Evolutionary conservation across 2,888 invertebrate genomes (phyloP), one percentile per base, ranked within the genome.

Genomic region (Pyrocoelia pectoralis): DNA sequence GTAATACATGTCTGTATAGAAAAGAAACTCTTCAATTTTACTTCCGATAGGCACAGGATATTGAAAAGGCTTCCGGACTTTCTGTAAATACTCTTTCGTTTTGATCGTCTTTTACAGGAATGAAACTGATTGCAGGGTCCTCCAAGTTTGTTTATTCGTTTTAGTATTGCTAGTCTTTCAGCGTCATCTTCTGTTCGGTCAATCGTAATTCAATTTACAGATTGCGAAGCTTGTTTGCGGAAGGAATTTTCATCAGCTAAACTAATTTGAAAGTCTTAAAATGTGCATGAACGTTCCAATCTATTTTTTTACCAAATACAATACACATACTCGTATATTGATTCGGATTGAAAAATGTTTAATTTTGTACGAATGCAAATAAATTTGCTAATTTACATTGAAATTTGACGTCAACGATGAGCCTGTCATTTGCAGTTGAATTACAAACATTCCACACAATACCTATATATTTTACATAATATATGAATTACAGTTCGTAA

Each of bases 191-290:
- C 49, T 64, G 63, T 64, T 51, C 56, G 59, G 55, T 40, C 52
- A 65, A 66, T 68, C 43, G 67, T 71, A 70, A 72, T 72, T 72
- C 67, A 67, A 70, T 71, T 72, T 70, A 63, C 70, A 69, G 69
- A 72, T 71, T 71, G 69, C 63, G 61, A 58, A 62, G 64, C 65
- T 62, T 61, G 56, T 65, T 62, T 65, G 63, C 52, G 59, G 61
- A 55, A 55, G 24, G 58, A 61, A 66, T 68, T 70, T 67, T 67
- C 46, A 60, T 64, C 59, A 65, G 60, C 61, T 65, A 65, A 65
- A 33, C 18, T 48, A 29, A 46, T 24, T 17, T 10, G 18, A 43
- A 43, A 19, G 3, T 24, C 3, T 8, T 24, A 24, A 8, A 24
- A n/a, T n/a, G n/a, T n/a, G n/a, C n/a, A n/a, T n/a, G n/a, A n/a